Evolutionary conservation across 1,140 invertebrate genomes (phyloP).

Genomic region (Drosophila persimilis): DNA sequence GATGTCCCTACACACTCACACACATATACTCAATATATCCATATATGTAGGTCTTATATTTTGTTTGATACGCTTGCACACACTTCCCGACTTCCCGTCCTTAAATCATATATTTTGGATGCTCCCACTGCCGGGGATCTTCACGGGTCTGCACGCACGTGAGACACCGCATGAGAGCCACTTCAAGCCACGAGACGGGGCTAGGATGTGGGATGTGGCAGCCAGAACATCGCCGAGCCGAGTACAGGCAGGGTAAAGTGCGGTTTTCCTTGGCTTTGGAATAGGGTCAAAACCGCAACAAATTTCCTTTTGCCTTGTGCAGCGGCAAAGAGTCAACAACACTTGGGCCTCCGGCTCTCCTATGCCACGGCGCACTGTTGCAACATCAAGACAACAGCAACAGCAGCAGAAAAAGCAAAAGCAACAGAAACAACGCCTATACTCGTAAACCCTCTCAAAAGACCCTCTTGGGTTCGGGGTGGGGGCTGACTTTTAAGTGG

Average conservation of each 20-base stretch:
- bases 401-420: slow-evolving; percentile 33
- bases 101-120: slow-evolving; percentile 37
- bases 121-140: not conserved
- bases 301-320: slow-evolving; percentile 67
- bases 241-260: slow-evolving; percentile 38
- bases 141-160: too few species aligned
- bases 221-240: not conserved
- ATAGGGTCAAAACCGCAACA: slow-evolving; percentile 80
- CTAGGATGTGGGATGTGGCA: slow-evolving; percentile 1
- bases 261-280: slow-evolving; percentile 81
- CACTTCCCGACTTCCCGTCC: not conserved
- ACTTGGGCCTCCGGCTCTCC: slow-evolving; percentile 43
- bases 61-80: slow-evolving; percentile 3
- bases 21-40: not conserved
- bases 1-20: slow-evolving; percentile 17
- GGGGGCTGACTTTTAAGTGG: slow-evolving; percentile 39
- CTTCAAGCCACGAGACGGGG: not conserved
- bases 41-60: slow-evolving; percentile 1
- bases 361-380: slow-evolving; percentile 62
- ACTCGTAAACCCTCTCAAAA: slow-evolving; percentile 11
- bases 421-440: slow-evolving; percentile 35
- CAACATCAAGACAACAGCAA: slow-evolving; percentile 55
- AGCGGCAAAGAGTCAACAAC: slow-evolving; percentile 75
- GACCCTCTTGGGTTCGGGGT: not conserved
- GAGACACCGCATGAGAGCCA: too few species aligned